A percentile compares a stretch with the other conserved stretches of the same genome.
phyloP scores from a whole-genome alignment of 2,888 invertebrate genomes.

The Myopa testacea region DNA sequence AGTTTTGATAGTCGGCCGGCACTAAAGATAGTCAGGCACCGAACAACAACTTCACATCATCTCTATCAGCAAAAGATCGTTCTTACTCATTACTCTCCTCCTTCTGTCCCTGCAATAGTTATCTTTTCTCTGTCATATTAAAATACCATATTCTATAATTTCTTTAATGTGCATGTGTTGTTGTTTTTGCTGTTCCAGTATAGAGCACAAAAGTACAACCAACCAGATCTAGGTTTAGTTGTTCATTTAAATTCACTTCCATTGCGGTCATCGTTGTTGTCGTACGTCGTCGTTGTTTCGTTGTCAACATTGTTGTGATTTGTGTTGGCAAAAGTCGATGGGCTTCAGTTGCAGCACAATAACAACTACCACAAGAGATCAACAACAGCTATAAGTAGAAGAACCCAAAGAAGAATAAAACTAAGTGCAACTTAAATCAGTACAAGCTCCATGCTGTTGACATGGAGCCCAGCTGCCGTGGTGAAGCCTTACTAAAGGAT shows the following conservation, averaged over 20 bases:
- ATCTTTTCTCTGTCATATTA: constrained; percentile 12
- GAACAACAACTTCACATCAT: not conserved
- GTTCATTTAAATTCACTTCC: constrained; percentile 22
- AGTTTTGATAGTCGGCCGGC: not conserved
- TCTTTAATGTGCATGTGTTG: constrained; percentile 5
- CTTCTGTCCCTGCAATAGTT: not conserved
- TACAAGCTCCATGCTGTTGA: constrained; percentile 22
- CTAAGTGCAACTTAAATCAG: not conserved
- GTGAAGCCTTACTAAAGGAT: constrained; percentile 52
- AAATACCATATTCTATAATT: constrained; percentile 6
- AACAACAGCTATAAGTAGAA: constrained; percentile 8
- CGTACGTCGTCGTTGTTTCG: constrained; percentile 19
- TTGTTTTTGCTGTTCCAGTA: constrained; percentile 11
- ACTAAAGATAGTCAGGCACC: not conserved
- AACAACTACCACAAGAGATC: not conserved
- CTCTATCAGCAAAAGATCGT: not conserved
- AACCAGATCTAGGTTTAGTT: constrained; percentile 35
- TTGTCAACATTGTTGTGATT: constrained; percentile 6
- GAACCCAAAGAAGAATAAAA: not conserved
- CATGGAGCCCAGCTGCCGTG: constrained; percentile 15
- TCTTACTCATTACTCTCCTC: not conserved
- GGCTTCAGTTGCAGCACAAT: not conserved
- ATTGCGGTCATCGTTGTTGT: constrained; percentile 24
- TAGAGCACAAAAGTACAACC: not conserved
- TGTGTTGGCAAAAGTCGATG: constrained; percentile 16